Evolutionary conservation across 2,888 invertebrate genomes (phyloP), one percentile per base, ranked within the genome.

Genomic region (Altica lythri): DNA sequence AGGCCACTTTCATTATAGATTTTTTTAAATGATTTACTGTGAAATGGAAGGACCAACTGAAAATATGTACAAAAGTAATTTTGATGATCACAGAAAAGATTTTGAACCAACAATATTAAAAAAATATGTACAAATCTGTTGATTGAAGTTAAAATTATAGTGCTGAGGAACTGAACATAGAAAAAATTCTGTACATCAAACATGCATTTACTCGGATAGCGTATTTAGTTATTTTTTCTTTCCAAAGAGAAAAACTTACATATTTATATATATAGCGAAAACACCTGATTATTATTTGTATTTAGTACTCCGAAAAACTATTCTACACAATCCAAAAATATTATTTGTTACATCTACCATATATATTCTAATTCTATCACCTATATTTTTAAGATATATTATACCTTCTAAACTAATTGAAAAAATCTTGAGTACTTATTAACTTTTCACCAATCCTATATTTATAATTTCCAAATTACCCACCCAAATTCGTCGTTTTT

Each of bases 281-380:
- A 69, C 68, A 70, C 65, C 64, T 68, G 68, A 69, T 65, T 68
- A 68, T 64, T 67, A 64, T 66, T 63, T 64, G 62, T 66, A 65
- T 60, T 54, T 30, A 47, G 64, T 62, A 60, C 61, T 67, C 69
- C 67, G 30, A 40, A 62, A 69, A 70, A 69, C 73, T 74, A 75
- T 56, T 67, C 74, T 74, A 76, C 53, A 72, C 71, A 73, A 74
- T 76, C 75, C 75, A 75, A 76, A 76, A 76, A 76, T 76, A 75
- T 75, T 73, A 65, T 70, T 70, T 71, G 62, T 69, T 71, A 73
- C 71, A 71, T 71, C 69, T 72, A 74, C 70, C 71, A 69, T 67
- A 64, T 65, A 68, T 47, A 54, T 53, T 67, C 56, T 55, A 51
- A 67, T 63, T 68, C 68, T 71, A 71, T 67, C 61, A n/a, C 50